Evolutionary conservation across 2,888 invertebrate species (phyloP).

Genomic region (Timandra comae): DNA sequence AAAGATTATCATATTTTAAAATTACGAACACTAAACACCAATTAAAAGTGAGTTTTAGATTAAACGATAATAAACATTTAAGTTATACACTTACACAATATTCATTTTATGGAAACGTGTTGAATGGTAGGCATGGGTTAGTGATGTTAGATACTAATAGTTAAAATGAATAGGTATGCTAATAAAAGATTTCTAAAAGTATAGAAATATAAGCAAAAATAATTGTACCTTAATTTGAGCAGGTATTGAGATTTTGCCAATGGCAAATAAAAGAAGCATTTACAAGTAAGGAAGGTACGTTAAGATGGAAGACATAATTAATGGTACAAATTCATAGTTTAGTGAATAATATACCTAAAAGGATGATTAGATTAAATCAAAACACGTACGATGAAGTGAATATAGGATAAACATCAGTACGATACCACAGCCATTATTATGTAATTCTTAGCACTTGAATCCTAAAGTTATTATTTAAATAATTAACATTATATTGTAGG

Average conservation of each 20-base stretch:
- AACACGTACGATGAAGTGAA: slow-evolving; percentile 48
- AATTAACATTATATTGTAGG: slow-evolving; percentile 34
- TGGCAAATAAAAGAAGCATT: slow-evolving; percentile 41
- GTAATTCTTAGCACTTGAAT: slow-evolving; percentile 68
- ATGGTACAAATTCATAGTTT: slow-evolving; percentile 55
- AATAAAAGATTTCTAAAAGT: too few relatives aligned
- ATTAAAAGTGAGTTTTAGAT: too few relatives aligned
- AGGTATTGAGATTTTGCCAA: slow-evolving; percentile 51
- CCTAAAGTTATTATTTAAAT: slow-evolving; percentile 48
- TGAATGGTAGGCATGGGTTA: too few relatives aligned
- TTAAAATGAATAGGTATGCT: too few relatives aligned
- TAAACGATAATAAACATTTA: too few relatives aligned
- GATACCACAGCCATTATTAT: slow-evolving; percentile 73
- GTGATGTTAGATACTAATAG: too few relatives aligned
- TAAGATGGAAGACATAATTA: slow-evolving; percentile 72
- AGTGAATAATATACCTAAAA: slow-evolving; percentile 39
- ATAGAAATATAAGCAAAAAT: too few relatives aligned
- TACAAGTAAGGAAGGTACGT: slow-evolving; percentile 47
- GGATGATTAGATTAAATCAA: slow-evolving; percentile 39
- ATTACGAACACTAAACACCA: too few relatives aligned
- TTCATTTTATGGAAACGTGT: too few relatives aligned
- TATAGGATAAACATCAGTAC: slow-evolving; percentile 66
- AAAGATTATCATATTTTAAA: too few relatives aligned
- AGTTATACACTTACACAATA: too few relatives aligned
- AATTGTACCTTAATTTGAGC: slow-evolving; percentile 53